Base-by-base conservation (phyloP, 1,140 invertebrate species). In the Chrysomallon squamiferum region DNA sequence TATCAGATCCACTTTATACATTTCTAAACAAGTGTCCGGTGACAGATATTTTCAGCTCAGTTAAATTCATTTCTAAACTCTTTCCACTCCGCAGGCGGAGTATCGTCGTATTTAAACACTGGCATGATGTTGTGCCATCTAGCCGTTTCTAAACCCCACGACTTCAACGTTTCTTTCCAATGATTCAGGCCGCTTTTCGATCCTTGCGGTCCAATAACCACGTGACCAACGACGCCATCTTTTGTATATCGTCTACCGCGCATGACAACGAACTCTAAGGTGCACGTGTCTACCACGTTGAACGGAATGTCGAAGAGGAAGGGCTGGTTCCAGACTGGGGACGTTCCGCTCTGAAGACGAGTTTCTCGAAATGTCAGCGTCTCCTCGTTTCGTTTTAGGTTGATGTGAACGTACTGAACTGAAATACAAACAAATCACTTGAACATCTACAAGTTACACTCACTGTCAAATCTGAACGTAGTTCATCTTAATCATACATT, bases 91-190 rank as follows among this genome's bases (percentile, higher is more conserved):
- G 35, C 5, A 5, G 35, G 15, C 5, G 35, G 47, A 6, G 15
- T 15, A 18, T 41, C 18, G 13, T 18, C 35, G 5, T 64, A 70
- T 45, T 54, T 52, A 20, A 69, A 33, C 22, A 76, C 45, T 15
- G 71, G 68, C 25, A 54, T 27, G 41, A 77, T 66, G 7, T 67
- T 43, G 60, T 77, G 75, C 75, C 75, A 77, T 50, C 64, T 68
- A 15, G 72, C 69, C 4, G 62, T 54, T 22, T 75, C 73, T 11
- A 49, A 25, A 4, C 65, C 45, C n/a, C 59, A 27, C 13, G 73
- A 68, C 25, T 57, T 45, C 32, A 75, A 58, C 29, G 66, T 66
- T 45, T 73, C 68, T 2, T 65, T 52, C 75, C 75, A 77, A 41
- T 77, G 75, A 50, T 58, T 63, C 2, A 32, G 13, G 18, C 75